These are phyloP conservation scores for Heterodera schachtii DNA, from an alignment of 1,140 invertebrate genomes.

Conservation along the genomic window DNA sequence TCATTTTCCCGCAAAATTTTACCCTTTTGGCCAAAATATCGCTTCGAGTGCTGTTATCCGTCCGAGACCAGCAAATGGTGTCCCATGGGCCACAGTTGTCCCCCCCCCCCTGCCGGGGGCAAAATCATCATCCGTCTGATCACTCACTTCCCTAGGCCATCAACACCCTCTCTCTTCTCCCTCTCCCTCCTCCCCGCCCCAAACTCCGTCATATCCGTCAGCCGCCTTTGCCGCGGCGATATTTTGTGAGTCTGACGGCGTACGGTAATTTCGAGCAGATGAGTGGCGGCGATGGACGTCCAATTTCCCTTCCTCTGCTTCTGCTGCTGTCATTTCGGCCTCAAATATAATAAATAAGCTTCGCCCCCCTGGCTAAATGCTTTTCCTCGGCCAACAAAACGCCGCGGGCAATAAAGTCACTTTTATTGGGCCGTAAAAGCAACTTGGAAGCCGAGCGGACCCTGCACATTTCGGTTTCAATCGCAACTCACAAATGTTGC, in stretches of 20 bases:
- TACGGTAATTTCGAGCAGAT: conserved; percentile 3
- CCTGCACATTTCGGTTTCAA: neutral
- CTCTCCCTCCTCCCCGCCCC: neutral
- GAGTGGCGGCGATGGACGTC: neutral
- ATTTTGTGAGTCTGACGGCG: neutral
- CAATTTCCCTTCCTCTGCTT: neutral
- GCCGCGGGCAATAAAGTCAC: conserved; percentile 6
- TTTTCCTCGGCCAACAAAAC: neutral
- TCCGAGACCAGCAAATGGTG: neutral
- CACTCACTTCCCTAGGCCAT: neutral
- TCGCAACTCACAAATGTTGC: conserved; percentile 5
- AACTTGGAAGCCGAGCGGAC: neutral
- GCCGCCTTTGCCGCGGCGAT: neutral
- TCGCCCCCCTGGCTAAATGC: neutral
- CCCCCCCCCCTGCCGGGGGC: too few relatives aligned
- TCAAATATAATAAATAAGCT: conserved; percentile 21
- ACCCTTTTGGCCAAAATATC: neutral
- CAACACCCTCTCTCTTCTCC: neutral
- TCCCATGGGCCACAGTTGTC: neutral
- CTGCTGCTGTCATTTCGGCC: neutral
- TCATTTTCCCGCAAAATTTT: too few relatives aligned
- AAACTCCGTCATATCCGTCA: conserved; percentile 15
- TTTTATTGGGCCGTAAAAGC: conserved; percentile 14
- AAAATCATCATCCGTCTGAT: neutral
- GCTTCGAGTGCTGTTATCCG: neutral